These are phyloP conservation scores for Mus musculus DNA, from an alignment of 2,113 vertebrate species.

Conservation along the genomic window DNA sequence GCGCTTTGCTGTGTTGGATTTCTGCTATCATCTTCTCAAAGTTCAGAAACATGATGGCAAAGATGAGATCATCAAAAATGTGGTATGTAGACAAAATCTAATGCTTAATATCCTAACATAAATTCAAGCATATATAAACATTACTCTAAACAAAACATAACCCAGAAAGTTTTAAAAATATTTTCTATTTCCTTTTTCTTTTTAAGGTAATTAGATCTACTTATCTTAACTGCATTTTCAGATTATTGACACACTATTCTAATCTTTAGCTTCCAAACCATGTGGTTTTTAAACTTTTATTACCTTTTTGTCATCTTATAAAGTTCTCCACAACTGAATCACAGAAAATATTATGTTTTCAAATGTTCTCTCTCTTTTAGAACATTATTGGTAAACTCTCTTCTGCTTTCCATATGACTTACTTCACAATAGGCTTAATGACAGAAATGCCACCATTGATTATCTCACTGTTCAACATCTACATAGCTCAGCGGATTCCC, in stretches of 20 bases:
- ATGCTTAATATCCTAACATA: background rate
- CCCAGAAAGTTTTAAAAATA: background rate
- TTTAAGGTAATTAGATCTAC: background rate
- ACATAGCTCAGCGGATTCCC: background rate
- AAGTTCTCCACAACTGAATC: background rate
- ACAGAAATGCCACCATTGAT: background rate
- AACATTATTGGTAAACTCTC: background rate
- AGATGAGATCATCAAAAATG: conserved; percentile 94
- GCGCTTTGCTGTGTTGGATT: conserved; percentile 93
- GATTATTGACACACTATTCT: background rate
- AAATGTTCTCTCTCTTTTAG: background rate
- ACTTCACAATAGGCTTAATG: background rate
- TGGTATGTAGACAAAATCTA: conserved; percentile 87
- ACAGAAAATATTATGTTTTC: background rate
- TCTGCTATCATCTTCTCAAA: conserved; percentile 94
- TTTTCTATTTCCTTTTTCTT: background rate
- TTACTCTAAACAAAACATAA: background rate
- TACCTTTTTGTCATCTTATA: background rate
- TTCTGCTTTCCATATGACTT: no score
- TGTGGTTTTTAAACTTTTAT: background rate
- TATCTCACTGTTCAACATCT: background rate
- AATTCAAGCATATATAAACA: background rate
- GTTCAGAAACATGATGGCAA: conserved; percentile 95
- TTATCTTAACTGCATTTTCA: background rate
- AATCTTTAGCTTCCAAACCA: background rate